Evolutionary conservation across 1,140 invertebrate species (phyloP).

Genomic region (Subanguina moxae): DNA sequence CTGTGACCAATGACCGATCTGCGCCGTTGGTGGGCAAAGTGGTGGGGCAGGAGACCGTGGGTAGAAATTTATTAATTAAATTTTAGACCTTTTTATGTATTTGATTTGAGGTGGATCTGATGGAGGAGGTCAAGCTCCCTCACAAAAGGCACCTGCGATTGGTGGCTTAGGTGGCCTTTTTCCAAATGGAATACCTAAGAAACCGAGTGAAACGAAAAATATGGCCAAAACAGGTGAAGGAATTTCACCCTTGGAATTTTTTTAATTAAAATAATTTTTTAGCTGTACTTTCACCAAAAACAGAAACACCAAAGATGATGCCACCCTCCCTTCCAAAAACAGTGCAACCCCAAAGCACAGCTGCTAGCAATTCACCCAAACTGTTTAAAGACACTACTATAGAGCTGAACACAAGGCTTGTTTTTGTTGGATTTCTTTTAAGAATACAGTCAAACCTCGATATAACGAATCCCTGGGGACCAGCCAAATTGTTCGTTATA

Average conservation of each 20-base stretch:
- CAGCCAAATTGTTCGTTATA: too few relatives aligned
- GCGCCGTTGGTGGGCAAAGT: slow-evolving; percentile 70
- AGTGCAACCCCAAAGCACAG: too few relatives aligned
- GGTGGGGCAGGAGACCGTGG: slow-evolving; percentile 19
- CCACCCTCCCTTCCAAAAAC: neutral
- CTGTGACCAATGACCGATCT: slow-evolving; percentile 81
- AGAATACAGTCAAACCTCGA: too few relatives aligned
- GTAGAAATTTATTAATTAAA: neutral
- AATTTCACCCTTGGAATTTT: neutral
- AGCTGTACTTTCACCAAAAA: neutral
- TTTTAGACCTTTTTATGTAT: neutral
- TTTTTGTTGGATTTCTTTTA: too few relatives aligned
- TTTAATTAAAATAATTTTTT: neutral
- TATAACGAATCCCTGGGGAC: too few relatives aligned
- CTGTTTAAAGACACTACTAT: too few relatives aligned
- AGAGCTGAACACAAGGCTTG: too few relatives aligned
- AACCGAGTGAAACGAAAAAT: slow-evolving; percentile 40
- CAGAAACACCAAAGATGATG: neutral
- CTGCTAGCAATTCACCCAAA: too few relatives aligned
- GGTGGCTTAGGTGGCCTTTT: slow-evolving; percentile 29
- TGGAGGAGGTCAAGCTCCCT: neutral
- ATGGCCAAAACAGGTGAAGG: slow-evolving; percentile 5
- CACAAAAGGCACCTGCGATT: neutral
- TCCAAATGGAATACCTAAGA: slow-evolving; percentile 27
- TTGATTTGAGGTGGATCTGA: slow-evolving; percentile 3